Percentiles rank a stretch among this genome's conserved stretches.
phyloP scores from a whole-genome alignment of 2,888 invertebrate species.

The Microctonus aethiopoides region DNA sequence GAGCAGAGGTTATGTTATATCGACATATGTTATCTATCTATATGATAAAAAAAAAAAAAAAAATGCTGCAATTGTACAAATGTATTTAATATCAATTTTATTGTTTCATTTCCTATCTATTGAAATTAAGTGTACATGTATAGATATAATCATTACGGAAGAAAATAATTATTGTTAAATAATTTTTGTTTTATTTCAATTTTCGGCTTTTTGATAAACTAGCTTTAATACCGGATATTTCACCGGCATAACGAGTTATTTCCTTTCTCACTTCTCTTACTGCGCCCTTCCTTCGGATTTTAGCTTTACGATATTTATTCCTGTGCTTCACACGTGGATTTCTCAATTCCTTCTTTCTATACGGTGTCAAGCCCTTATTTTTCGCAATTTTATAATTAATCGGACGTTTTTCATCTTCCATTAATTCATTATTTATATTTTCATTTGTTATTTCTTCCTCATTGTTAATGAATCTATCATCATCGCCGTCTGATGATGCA shows the following conservation, averaged over 20 bases:
- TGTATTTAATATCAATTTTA: neutral
- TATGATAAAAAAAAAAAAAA: no score
- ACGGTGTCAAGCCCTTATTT: conserved; percentile 93
- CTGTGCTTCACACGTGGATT: conserved; percentile 97
- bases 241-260: conserved; percentile 86
- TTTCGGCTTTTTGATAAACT: conserved; percentile 90
- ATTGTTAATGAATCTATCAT: conserved; percentile 43
- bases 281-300: conserved; percentile 93
- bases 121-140: neutral
- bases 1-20: neutral
- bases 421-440: conserved; percentile 45
- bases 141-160: neutral
- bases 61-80: neutral
- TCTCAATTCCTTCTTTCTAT: conserved; percentile 89
- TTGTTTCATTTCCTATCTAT: neutral
- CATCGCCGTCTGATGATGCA: neutral
- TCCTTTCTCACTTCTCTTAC: conserved; percentile 88
- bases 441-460: conserved; percentile 37
- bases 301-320: conserved; percentile 91
- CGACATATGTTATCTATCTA: no score
- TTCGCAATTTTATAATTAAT: conserved; percentile 96
- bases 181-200: conserved; percentile 75
- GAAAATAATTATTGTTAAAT: neutral
- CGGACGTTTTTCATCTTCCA: conserved; percentile 75
- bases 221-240: conserved; percentile 93